Percentiles rank a stretch among this genome's conserved stretches.
phyloP scores from a whole-genome alignment of 2,888 invertebrate genomes.

The Nematopogon swammerdamellus region DNA sequence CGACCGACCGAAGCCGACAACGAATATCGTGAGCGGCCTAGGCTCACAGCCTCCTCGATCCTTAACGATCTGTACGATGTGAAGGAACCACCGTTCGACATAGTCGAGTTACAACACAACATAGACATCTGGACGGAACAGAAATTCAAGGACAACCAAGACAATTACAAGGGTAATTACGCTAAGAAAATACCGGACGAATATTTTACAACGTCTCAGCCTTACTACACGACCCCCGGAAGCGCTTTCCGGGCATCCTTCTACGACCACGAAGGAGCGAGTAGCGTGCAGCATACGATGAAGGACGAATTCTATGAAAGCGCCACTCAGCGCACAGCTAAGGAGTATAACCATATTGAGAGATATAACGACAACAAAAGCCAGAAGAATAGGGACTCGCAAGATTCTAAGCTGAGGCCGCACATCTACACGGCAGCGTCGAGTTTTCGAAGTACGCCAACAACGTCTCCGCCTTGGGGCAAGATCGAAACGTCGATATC shows the following conservation, averaged over 20 bases:
- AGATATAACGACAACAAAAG: conserved; percentile 28
- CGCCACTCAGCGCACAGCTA: conserved; percentile 19
- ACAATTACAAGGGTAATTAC: conserved; percentile 54
- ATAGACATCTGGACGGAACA: conserved; percentile 84
- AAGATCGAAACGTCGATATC: conserved; percentile 68
- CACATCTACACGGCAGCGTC: conserved; percentile 42
- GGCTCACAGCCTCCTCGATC: conserved; percentile 33
- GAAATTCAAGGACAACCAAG: conserved; percentile 48
- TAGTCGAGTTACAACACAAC: conserved; percentile 72
- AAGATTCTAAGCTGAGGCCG: conserved; percentile 31
- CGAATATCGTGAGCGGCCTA: conserved; percentile 51
- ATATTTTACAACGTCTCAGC: conserved; percentile 64
- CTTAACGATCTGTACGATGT: conserved; percentile 38
- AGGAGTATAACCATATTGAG: conserved; percentile 35
- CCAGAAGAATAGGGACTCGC: conserved; percentile 18
- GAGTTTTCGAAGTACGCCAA: conserved; percentile 33
- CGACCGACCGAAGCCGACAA: conserved; percentile 18
- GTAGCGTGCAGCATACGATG: conserved; percentile 39
- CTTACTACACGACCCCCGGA: conserved; percentile 32
- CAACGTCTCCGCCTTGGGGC: conserved; percentile 59
- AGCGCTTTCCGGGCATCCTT: conserved; percentile 33
- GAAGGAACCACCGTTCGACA: conserved; percentile 63
- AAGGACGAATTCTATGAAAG: conserved; percentile 26
- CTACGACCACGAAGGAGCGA: conserved; percentile 46
- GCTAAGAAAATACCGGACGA: conserved; percentile 77